phyloP scores from a whole-genome alignment of 2,113 vertebrate species.

The Engystomops pustulosus region DNA sequence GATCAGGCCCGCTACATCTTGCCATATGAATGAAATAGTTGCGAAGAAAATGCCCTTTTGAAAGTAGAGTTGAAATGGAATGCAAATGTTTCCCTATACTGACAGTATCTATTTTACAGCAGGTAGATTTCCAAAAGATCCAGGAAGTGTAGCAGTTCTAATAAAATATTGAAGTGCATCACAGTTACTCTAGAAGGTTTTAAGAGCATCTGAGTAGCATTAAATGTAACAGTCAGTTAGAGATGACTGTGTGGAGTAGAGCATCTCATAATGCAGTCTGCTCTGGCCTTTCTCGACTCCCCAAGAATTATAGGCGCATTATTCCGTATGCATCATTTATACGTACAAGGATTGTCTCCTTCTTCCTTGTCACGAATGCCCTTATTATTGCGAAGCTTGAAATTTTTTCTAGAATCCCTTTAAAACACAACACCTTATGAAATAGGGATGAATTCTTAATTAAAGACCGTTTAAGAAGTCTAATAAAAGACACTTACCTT shows the following conservation, averaged over 20 bases:
- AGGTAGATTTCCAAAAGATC: slow-evolving; percentile 36
- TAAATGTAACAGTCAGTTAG: slow-evolving; percentile 55
- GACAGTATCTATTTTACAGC: slow-evolving; percentile 16
- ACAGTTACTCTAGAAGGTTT: slow-evolving; percentile 49
- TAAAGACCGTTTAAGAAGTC: slow-evolving; percentile 13
- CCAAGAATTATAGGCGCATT: slow-evolving; percentile 51
- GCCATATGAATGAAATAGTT: background rate
- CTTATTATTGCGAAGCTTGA: slow-evolving; percentile 12
- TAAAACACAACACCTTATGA: background rate
- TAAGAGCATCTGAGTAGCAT: slow-evolving; percentile 51
- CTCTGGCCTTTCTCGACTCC: slow-evolving; percentile 44
- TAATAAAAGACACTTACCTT: slow-evolving; percentile 36
- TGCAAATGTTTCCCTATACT: slow-evolving; percentile 28
- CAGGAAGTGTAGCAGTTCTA: slow-evolving; percentile 12
- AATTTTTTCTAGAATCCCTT: slow-evolving; percentile 9
- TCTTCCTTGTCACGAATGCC: slow-evolving; percentile 43
- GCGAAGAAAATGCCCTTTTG: background rate
- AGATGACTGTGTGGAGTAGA: slow-evolving; percentile 28
- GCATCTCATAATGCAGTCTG: slow-evolving; percentile 39
- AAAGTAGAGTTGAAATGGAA: slow-evolving; percentile 23
- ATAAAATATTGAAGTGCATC: slow-evolving; percentile 57
- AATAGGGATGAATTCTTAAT: slow-evolving; percentile 22
- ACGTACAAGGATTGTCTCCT: slow-evolving; percentile 39
- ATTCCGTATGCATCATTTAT: slow-evolving; percentile 53
- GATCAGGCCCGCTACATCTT: background rate